Conservation (phyloP, 2,797 vertebrate genomes). For the Siniperca obscura region DNA sequence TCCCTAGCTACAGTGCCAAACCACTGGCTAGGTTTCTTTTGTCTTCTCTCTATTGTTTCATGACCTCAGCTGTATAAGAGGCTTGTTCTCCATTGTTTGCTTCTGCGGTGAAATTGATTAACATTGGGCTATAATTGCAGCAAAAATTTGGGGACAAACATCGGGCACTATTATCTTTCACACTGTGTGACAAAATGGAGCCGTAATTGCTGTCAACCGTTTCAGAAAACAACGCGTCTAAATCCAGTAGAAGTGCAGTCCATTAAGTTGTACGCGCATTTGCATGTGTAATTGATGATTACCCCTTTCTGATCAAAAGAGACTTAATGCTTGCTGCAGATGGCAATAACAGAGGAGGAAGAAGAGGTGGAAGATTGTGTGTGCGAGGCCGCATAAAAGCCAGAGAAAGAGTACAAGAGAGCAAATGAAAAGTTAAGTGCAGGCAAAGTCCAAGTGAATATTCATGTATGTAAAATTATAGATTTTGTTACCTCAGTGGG, state of each 20-base stretch:
- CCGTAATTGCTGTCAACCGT: constrained; percentile 69
- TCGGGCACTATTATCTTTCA: constrained; percentile 68
- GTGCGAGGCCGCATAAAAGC: constrained; percentile 18
- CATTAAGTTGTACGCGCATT: constrained; percentile 73
- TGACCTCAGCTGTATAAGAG: constrained; percentile 62
- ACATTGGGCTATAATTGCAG: constrained; percentile 77
- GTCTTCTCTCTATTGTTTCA: constrained; percentile 55
- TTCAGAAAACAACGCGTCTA: constrained; percentile 62
- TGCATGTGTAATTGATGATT: constrained; percentile 81
- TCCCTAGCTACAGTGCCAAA: constrained; percentile 25
- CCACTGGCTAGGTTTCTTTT: constrained; percentile 57
- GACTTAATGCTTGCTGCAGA: constrained; percentile 68
- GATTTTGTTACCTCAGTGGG: not conserved
- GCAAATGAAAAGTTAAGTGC: constrained; percentile 56
- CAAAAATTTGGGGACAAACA: constrained; percentile 71
- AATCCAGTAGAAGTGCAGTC: constrained; percentile 74
- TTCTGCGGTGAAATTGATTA: constrained; percentile 81
- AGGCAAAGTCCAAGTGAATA: constrained; percentile 42
- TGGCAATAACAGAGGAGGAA: constrained; percentile 64
- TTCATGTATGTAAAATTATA: constrained; percentile 49
- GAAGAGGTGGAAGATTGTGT: constrained; percentile 35
- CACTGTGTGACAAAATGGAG: constrained; percentile 70
- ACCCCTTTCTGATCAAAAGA: constrained; percentile 67
- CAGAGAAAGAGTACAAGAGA: constrained; percentile 1
- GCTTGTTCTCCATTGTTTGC: constrained; percentile 77